These are phyloP conservation scores for Hydrotaea cyrtoneurina DNA, from an alignment of 2,888 invertebrate species.

Conservation along the genomic window DNA sequence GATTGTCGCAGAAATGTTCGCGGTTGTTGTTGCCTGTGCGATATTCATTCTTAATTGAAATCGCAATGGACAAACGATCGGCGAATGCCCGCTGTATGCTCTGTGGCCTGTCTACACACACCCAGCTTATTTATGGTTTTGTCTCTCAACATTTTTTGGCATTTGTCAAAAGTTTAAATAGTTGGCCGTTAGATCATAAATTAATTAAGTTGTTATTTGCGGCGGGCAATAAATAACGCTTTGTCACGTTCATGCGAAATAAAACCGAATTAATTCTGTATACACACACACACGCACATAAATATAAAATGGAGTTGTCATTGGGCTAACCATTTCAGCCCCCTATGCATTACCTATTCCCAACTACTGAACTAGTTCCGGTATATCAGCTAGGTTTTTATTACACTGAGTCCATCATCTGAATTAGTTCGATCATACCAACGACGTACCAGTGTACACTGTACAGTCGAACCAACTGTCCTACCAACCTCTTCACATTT, in stretches of 20 bases:
- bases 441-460: no score
- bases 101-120: conserved; percentile 1
- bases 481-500: no score
- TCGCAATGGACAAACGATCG: conserved; percentile 28
- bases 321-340: no score
- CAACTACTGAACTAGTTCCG: no score
- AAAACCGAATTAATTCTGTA: conserved; percentile 14
- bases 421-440: no score
- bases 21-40: neutral
- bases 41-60: conserved; percentile 62
- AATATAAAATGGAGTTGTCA: no score
- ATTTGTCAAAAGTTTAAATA: conserved; percentile 66
- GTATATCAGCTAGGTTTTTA: no score
- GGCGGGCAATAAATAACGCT: conserved; percentile 57
- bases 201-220: conserved; percentile 67
- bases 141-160: conserved; percentile 49
- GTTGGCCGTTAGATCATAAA: conserved; percentile 67
- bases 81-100: neutral
- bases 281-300: neutral
- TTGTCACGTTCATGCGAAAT: conserved; percentile 43
- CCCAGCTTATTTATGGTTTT: conserved; percentile 17
- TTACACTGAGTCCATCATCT: no score
- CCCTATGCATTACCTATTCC: no score
- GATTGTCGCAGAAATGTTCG: conserved; percentile 6
- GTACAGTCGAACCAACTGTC: no score